Evolutionary conservation across 2,888 invertebrate species (phyloP), one percentile per base, ranked within the genome.

Genomic region (Callyntrura sp.): DNA sequence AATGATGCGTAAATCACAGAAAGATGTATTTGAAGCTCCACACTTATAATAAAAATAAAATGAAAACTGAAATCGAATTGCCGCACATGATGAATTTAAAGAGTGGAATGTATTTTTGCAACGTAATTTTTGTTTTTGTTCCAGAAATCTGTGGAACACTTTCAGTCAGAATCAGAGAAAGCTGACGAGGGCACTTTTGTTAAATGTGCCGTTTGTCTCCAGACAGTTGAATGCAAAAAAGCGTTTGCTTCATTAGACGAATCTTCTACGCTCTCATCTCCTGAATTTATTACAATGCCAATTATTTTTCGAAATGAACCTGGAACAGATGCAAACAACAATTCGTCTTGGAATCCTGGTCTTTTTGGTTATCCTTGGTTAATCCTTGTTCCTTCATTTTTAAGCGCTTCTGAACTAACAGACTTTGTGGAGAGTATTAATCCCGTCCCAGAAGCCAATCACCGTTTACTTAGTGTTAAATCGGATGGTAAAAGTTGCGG

Each of bases 291-390:
- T 11, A 85, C 55, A 0, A 95, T 96, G 60, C 95, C 96, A 0
- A 94, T 96, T 45, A 95, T 96, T 2, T 95, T 95, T 92, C 95
- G 96, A n/a, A 94, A 95, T 92, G 95, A 95, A 92, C 94, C 94
- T 17, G 94, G 94, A 62, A 94, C 94, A 0, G 95, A 95, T 91
- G 94, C 94, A 0, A 94, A 95, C 82, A 95, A 95, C 92, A 95
- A 95, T 92, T 89, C 91, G 0, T 45, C 90, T 0, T 70, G 84
- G 79, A 76, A 9, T 23, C 51, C 85, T 17, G 89, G 85, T 51
- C 92, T 95, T 35, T 95, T 96, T 93, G 96, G 96, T 17, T 95
- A 96, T 94, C 96, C 96, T 0, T 94, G 95, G 91, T 93, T 96
- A 73, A 93, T 96, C 51, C 95, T 95, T 93, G 94, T 96, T 83